Conservation (phyloP, 2,113 vertebrate genomes). For the Laticauda colubrina region DNA sequence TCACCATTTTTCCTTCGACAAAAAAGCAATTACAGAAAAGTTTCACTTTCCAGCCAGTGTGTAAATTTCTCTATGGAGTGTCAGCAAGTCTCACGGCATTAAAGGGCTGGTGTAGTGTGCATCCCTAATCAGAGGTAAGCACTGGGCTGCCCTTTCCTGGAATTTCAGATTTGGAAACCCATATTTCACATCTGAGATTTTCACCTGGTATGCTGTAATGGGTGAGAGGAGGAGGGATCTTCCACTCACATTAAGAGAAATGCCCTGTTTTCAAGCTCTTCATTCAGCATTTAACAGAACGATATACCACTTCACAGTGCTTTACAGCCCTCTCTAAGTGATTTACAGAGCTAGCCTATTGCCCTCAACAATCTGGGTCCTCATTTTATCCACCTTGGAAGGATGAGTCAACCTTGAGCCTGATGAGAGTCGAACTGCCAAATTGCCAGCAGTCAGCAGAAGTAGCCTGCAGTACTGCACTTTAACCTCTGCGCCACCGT, state of each 20-base stretch:
- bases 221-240: not conserved
- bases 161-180: not conserved
- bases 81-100: not conserved
- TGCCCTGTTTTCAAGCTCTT: not conserved
- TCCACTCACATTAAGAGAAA: not conserved
- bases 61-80: not conserved
- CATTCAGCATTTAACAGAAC: not conserved
- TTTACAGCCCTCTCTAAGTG: too few species aligned
- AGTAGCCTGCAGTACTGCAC: too few species aligned
- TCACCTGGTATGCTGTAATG: not conserved
- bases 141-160: not conserved
- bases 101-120: not conserved
- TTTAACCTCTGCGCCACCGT: too few species aligned
- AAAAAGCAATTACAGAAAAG: not conserved
- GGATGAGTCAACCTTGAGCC: too few species aligned
- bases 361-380: too few species aligned
- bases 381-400: too few species aligned
- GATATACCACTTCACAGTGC: too few species aligned
- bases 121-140: not conserved
- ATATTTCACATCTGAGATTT: not conserved
- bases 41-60: not conserved
- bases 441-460: too few species aligned
- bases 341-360: too few species aligned
- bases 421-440: too few species aligned
- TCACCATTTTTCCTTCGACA: not conserved